A percentile compares a stretch with the other conserved stretches of the same genome.
Conservation (phyloP, 2,113 vertebrate species). For the Sturnira hondurensis region DNA sequence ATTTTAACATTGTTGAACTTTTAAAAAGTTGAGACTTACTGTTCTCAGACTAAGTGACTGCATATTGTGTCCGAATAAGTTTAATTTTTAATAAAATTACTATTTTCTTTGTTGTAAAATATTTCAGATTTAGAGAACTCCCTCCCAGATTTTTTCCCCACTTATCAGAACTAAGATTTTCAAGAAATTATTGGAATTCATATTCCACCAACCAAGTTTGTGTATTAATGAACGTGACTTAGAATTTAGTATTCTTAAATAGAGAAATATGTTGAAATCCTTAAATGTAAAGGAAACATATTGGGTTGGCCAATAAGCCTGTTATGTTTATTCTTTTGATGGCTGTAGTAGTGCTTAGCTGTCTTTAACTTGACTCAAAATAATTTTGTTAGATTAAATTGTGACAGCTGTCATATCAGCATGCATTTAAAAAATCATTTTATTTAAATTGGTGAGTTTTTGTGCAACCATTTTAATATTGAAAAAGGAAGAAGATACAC, state of each 20-base stretch:
- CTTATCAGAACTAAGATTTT: not conserved
- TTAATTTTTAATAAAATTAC: not conserved
- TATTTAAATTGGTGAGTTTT: too few species aligned
- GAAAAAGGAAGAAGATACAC: too few species aligned
- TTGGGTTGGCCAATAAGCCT: too few species aligned
- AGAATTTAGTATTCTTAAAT: conserved; percentile 25
- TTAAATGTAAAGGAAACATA: not conserved
- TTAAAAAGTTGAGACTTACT: not conserved
- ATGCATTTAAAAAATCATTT: too few species aligned
- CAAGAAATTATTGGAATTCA: conserved; percentile 21
- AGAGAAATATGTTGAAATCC: conserved; percentile 11
- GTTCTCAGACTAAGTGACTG: not conserved
- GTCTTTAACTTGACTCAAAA: too few species aligned
- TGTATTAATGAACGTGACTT: not conserved
- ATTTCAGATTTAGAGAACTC: conserved; percentile 14
- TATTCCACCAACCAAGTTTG: conserved; percentile 15
- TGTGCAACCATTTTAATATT: too few species aligned
- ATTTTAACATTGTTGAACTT: conserved; percentile 27
- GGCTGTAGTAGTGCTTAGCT: too few species aligned
- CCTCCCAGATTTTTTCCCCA: not conserved
- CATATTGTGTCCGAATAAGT: not conserved
- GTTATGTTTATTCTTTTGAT: too few species aligned
- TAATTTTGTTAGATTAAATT: too few species aligned
- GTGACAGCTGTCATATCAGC: too few species aligned
- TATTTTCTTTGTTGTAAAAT: not conserved